These are phyloP conservation scores for Shinisaurus crocodilurus DNA, from an alignment of 2,113 vertebrate species.

Conservation along the genomic window DNA sequence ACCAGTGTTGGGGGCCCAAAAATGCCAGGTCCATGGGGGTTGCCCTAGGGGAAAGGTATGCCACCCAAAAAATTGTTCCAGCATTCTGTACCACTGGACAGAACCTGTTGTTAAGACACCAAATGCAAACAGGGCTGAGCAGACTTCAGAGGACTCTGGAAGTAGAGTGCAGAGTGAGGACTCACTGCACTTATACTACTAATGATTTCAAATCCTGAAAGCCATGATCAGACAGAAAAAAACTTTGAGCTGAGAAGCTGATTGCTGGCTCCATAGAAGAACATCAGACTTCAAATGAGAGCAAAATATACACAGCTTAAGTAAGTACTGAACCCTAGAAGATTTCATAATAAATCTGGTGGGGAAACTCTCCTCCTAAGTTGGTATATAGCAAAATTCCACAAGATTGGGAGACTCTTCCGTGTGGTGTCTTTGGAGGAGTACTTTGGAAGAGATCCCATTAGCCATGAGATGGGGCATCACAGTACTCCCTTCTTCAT, in stretches of 20 bases:
- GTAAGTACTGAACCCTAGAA: neutral
- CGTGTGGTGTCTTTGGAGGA: too few species aligned
- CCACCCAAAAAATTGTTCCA: neutral
- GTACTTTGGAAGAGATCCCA: neutral
- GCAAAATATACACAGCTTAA: neutral
- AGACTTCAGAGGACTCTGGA: neutral
- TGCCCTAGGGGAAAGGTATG: neutral
- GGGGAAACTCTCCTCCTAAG: neutral
- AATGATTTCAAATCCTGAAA: neutral
- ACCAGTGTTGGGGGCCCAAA: too few species aligned
- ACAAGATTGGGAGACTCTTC: neutral
- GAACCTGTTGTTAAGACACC: neutral
- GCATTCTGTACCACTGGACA: neutral
- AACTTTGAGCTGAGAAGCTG: neutral
- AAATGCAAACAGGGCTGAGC: neutral
- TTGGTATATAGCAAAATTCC: neutral
- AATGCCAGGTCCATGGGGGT: neutral
- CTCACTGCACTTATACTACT: neutral
- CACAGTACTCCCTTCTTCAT: neutral
- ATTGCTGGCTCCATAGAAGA: neutral
- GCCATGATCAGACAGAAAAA: neutral
- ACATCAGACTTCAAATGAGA: neutral
- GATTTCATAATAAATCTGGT: neutral
- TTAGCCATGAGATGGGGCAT: neutral
- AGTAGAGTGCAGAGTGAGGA: neutral